phyloP scores from a whole-genome alignment of 2,113 vertebrate genomes.

The Promerops cafer region DNA sequence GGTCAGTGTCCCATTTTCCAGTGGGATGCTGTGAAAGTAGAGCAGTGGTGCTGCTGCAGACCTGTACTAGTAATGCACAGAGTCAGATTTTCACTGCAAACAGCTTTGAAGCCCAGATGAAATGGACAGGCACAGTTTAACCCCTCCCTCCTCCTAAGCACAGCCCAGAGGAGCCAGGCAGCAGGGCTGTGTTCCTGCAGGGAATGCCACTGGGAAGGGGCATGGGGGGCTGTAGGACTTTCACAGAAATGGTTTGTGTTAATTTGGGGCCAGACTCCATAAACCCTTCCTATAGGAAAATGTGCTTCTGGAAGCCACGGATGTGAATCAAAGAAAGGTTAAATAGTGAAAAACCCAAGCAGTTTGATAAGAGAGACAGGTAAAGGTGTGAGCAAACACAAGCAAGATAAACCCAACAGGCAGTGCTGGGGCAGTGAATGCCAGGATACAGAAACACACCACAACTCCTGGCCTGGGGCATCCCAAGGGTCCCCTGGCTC shows the following conservation, averaged over 20 bases:
- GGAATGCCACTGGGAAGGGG: background rate
- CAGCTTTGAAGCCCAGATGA: background rate
- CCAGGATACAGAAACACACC: fast-evolving
- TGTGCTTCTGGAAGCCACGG: slow-evolving; percentile 31
- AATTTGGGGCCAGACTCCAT: background rate
- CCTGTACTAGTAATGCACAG: background rate
- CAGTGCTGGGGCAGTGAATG: background rate
- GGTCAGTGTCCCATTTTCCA: fast-evolving
- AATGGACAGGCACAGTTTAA: background rate
- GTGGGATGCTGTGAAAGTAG: background rate
- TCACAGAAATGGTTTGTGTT: background rate
- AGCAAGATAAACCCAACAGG: background rate
- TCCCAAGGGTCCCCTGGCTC: background rate
- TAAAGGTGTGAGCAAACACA: background rate
- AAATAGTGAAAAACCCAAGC: slow-evolving; percentile 17
- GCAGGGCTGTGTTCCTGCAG: background rate
- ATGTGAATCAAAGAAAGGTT: background rate
- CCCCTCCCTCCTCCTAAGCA: background rate
- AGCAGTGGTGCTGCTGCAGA: background rate
- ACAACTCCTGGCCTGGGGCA: background rate
- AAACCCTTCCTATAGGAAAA: background rate
- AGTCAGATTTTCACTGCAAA: background rate
- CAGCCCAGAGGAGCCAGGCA: background rate
- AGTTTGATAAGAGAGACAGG: background rate
- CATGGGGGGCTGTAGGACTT: background rate